Percentiles rank a stretch among this genome's conserved stretches.
Conservation (phyloP, 1,140 invertebrate genomes). For the Palaemon carinicauda region DNA sequence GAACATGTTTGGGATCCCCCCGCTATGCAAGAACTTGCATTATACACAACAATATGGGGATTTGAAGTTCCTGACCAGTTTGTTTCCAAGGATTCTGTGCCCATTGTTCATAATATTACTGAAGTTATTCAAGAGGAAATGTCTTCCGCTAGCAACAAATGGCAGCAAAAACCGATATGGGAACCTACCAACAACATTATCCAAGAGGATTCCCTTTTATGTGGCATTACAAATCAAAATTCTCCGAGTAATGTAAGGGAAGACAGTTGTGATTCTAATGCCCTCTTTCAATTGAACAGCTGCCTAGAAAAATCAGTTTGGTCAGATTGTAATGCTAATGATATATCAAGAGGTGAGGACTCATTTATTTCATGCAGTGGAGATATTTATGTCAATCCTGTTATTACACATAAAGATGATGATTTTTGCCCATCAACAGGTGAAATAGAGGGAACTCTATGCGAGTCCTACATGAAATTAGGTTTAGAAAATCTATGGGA, state of each 20-base stretch:
- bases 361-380: slow-evolving; percentile 19
- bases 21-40: slow-evolving; percentile 12
- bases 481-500: slow-evolving; percentile 58
- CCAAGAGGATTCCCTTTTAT: slow-evolving; percentile 23
- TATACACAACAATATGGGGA: slow-evolving; percentile 40
- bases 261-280: slow-evolving; percentile 2
- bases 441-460: slow-evolving; percentile 50
- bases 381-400: neutral
- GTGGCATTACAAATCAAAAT: slow-evolving; percentile 27
- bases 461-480: slow-evolving; percentile 47
- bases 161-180: slow-evolving; percentile 33
- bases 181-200: neutral
- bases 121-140: neutral
- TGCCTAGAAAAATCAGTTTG: slow-evolving; percentile 54
- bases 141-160: slow-evolving; percentile 6
- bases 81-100: neutral
- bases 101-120: neutral
- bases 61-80: slow-evolving; percentile 17
- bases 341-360: slow-evolving; percentile 44
- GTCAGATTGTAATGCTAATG: slow-evolving; percentile 58
- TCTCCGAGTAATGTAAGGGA: slow-evolving; percentile 15
- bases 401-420: neutral
- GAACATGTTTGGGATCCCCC: slow-evolving; percentile 51
- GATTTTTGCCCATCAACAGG: slow-evolving; percentile 2
- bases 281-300: slow-evolving; percentile 22